Base-by-base conservation (phyloP, 1,140 invertebrate species). In the Marisa cornuarietis region DNA sequence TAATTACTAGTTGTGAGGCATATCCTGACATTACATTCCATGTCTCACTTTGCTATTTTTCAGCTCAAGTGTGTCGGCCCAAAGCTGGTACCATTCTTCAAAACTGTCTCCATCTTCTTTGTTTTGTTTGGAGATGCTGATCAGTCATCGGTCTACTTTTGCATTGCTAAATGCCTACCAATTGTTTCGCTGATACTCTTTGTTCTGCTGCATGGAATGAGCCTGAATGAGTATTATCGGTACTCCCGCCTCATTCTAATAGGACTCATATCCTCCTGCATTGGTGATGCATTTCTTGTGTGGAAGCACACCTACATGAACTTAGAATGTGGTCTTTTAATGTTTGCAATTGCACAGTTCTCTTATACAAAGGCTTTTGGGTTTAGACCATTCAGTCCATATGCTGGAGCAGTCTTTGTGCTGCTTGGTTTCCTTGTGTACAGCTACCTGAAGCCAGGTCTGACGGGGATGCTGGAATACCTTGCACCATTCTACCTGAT, bases 41-140 rank as follows among this genome's bases (percentile, higher is more conserved):
- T 58, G 54, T 18, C 54, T 58, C 0, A 18, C 16, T 18, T 86
- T 83, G 74, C 83, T 81, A 79, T 78, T 69, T 93, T 93, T 74
- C 92, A 96, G 95, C 90, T 95, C 79, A 95, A 94, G 91, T 92
- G 93, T 82, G 92, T 95, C 68, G 94, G 94, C 1, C 94, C 94
- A 52, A 96, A 96, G 88, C 88, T 98, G 86, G 93, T 96, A 73
- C 96, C 96, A 63, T 98, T 98, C 92, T 95, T 97, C 91, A 95
- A 95, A 90, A 95, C 95, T 31, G 94, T 96, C 13, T 93, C 94
- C 68, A 93, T 97, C 80, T 97, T 96, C 91, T 98, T 97, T 92
- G 94, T 96, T 20, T 91, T 96, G 81, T 95, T 94, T 87, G 85
- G 87, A 24, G 81, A 85, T 58, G 80, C 86, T 66, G 84, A 85